Base-by-base conservation (phyloP, 2,797 vertebrate genomes). In the Otus scops region DNA sequence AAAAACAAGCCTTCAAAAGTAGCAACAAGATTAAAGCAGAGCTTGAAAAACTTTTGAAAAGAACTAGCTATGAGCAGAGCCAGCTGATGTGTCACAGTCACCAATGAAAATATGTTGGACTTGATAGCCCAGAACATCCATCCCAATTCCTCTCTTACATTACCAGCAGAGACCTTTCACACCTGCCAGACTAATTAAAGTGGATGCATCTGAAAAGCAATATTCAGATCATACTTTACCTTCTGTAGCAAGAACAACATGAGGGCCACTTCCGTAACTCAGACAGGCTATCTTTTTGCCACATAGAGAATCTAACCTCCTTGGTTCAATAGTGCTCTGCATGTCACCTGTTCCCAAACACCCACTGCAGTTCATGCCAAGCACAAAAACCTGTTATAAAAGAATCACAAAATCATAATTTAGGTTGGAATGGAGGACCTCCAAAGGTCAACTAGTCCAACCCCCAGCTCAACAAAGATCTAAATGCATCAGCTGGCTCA, bases 221-320 rank as follows among this genome's bases (percentile, higher is more conserved):
- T 41, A 95, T 23, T 85, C 36, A 60, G 43, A 53, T 77, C 13
- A 70, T 47, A 84, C 41, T 69, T 98, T 97, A 99, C 99, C 99
- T 98, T 99, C 98, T 60, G 99, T 99, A 64, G 99, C 98, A 80
- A 99, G 98, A 96, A 99, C 98, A 90, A 99, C 97, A 74, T 99
- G 99, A 3, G 99, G 99, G 32, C 99, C 99, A 41, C 99, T 99
- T 96, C 99, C 99, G 39, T 99, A 99, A 98, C 99, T 99, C 92
- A 99, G 97, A 93, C 99, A 99, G 82, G 99, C 98, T 92, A 99
- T 99, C 97, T 99, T 99, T 98, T 99, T 99, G 95, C 99, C 99
- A 93, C 98, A 99, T 9, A 99, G 97, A 43, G 98, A 95, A 96
- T 99, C 99, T 95, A 99, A 98, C 96, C 98, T 98, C 94, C 98